Conservation (phyloP, 2,888 invertebrate species). For the Dynastes hyllus region DNA sequence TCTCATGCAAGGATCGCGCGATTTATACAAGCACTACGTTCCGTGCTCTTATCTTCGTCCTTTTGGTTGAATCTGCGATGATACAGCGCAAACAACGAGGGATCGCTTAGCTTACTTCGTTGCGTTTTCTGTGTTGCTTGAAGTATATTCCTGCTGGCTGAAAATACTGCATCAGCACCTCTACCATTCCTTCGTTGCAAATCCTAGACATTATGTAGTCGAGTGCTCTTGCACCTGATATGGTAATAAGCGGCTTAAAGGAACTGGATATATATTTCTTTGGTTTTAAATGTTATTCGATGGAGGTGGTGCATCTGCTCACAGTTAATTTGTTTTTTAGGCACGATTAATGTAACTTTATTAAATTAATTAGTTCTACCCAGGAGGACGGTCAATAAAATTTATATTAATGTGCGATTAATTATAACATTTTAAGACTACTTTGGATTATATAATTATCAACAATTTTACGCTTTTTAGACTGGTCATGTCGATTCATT, state of each 20-base stretch:
- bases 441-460: too few relatives aligned
- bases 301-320: not conserved
- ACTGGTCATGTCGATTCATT: too few relatives aligned
- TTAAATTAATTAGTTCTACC: too few relatives aligned
- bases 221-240: slow-evolving; percentile 35
- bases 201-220: slow-evolving; percentile 37
- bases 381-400: too few relatives aligned
- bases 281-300: slow-evolving; percentile 14
- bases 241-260: slow-evolving; percentile 40
- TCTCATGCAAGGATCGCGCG: slow-evolving; percentile 53
- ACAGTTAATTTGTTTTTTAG: too few relatives aligned
- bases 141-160: slow-evolving; percentile 47
- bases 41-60: slow-evolving; percentile 48
- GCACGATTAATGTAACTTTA: too few relatives aligned
- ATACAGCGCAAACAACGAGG: slow-evolving; percentile 40
- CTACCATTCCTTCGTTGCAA: slow-evolving; percentile 43
- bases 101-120: slow-evolving; percentile 33
- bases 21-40: slow-evolving; percentile 54
- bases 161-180: slow-evolving; percentile 54
- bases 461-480: too few relatives aligned
- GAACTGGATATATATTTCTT: not conserved
- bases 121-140: slow-evolving; percentile 21
- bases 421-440: too few relatives aligned
- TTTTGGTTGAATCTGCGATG: slow-evolving; percentile 42
- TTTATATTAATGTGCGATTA: too few relatives aligned